Base-by-base conservation (phyloP, 2,888 invertebrate species). In the Parnassius orleans region DNA sequence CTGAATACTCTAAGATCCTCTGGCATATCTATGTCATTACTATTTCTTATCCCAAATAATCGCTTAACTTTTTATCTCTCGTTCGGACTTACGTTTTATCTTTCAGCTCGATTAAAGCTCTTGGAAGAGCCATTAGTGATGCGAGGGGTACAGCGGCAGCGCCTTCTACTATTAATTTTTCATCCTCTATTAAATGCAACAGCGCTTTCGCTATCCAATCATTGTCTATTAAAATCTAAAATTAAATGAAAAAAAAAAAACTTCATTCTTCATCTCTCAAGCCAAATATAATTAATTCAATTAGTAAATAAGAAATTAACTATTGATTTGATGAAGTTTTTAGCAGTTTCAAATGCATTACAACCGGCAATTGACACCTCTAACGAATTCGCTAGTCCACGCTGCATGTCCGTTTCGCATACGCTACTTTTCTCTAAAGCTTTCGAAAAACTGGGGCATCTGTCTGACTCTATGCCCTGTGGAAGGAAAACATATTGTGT, bases 91-190 rank as follows among this genome's bases (percentile, higher is more conserved):
- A 85, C 85, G 69, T 83, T 69, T 84, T 85, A 5, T 72, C 75
- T 44, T 60, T 65, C 41, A 86, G 67, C 63, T 81, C 83, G 11
- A 83, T 79, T 2, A 83, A 63, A 57, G 79, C 58, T 54, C 74
- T 67, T 3, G 84, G 83, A 7, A 75, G 94, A 9, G 95, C 93
- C 53, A 97, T 81, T 63, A 97, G 92, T 3, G 96, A 96, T 0
- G 96, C 96, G n/a, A 98, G 78, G 2, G 95, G 95, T 7, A 94
- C 92, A 0, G 96, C 97, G 0, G 97, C 97, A 10, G 96, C 97
- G 0, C 97, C 97, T 81, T 98, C 97, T 0, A 96, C 95, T 0
- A 97, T 95, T 64, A 95, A 93, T 76, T 95, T 96, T 79, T 97
- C 96, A 67, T 93, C 87, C 81, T 97, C 96, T 0, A 95, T 92